Evolutionary conservation across 2,797 vertebrate genomes (phyloP), one percentile per base, ranked within the genome.

Genomic region (Tragopan temminckii): DNA sequence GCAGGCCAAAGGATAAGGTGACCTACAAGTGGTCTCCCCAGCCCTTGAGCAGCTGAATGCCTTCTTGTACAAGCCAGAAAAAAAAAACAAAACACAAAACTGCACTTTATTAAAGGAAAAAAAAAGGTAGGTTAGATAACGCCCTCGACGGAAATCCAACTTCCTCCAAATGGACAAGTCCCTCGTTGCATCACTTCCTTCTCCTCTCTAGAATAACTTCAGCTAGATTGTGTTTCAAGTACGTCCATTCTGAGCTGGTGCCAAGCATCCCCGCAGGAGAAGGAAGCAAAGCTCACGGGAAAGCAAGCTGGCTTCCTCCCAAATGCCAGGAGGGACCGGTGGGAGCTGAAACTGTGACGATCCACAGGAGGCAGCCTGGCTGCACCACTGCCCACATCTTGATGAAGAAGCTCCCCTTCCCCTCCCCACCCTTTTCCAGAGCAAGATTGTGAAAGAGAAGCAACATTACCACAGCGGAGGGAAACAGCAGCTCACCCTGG

Each of bases 101-200:
- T 48, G 46, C 52, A 31, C 74, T 80, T 75, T 7, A 66, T 63
- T 69, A 36, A 50, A 27, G 38, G 57, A 35, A 40, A 38, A 29
- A 70, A 7, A 36, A 83, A 94, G 87, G 63, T 71, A 78, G 66
- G 75, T 90, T 27, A 91, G 94, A 90, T 78, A 95, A 95, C 9
- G 1, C 61, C 88, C 94, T 9, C 9, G 40, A 80, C 80, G 83
- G 97, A 97, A 97, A 97, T 76, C 90, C 95, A 93, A 85, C 95
- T 96, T 97, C 96, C 96, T 95, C 84, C 95, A 85, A 93, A 50
- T 53, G 95, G 91, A 94, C 94, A 89, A 94, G 94, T 85, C 94
- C 81, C 91, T 95, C n/a, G 23, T 95, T 97, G 95, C 97, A 94
- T 94, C 95, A 96, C 94, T 97, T 97, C 97, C 97, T 94, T 90